phyloP scores from a whole-genome alignment of 2,113 vertebrate species.

The Caretta caretta region DNA sequence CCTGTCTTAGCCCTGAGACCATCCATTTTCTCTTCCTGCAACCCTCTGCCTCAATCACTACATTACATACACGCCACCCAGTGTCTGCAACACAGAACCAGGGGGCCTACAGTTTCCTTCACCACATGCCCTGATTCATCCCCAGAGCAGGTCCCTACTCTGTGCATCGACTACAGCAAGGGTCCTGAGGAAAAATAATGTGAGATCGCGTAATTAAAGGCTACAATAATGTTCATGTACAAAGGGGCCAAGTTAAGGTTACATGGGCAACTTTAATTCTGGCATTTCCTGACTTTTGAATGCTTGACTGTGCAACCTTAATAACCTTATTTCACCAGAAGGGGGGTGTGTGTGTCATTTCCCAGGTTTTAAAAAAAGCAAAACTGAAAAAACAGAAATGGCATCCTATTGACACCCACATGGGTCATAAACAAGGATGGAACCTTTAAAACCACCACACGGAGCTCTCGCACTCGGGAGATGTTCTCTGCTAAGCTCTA shows the following conservation, averaged over 20 bases:
- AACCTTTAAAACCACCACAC: background rate
- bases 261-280: accelerated
- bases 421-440: background rate
- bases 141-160: background rate
- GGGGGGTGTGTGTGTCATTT: background rate
- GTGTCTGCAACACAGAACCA: background rate
- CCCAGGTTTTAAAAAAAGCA: background rate
- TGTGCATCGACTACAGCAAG: accelerated
- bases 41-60: background rate
- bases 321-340: background rate
- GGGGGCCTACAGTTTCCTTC: background rate
- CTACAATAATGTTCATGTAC: background rate
- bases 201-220: accelerated
- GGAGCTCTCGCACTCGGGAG: background rate
- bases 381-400: background rate
- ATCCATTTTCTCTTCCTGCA: background rate
- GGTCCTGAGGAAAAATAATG: background rate
- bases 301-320: background rate
- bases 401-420: background rate
- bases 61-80: too few species aligned
- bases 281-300: background rate
- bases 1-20: background rate
- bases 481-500: too few species aligned
- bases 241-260: background rate
- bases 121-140: background rate